Base-by-base conservation (phyloP, 2,888 invertebrate genomes). In the Scaptodrosophila latifasciaeformis region DNA sequence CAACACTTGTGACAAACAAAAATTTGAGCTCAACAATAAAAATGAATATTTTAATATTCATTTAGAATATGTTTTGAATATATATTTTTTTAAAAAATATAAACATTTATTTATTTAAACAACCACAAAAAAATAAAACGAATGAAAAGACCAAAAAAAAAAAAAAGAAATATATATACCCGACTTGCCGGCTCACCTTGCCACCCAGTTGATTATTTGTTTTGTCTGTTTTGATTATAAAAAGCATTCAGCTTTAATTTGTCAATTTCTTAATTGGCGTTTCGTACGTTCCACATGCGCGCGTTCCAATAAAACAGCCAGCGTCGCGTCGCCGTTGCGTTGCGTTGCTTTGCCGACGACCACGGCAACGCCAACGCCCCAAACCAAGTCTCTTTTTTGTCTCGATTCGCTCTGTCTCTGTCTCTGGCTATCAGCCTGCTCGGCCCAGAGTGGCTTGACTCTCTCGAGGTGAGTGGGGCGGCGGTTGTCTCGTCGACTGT, bases 141-240 rank as follows among this genome's bases (percentile, higher is more conserved):
- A n/a, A n/a, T n/a, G n/a, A n/a, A n/a, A n/a, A n/a, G n/a, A n/a
- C n/a, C n/a, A n/a, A n/a, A n/a, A n/a, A n/a, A n/a, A n/a, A n/a
- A n/a, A n/a, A n/a, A n/a, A n/a, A n/a, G n/a, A n/a, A n/a, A n/a
- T n/a, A n/a, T n/a, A n/a, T n/a, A n/a, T n/a, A n/a, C n/a, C n/a
- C n/a, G n/a, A n/a, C n/a, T n/a, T n/a, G n/a, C n/a, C n/a, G 4
- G 24, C 7, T 24, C 24, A 24, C 24, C 24, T 24, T 24, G 24
- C 24, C 24, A 7, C 24, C 24, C 24, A 24, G 24, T 7, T 24
- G 24, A 3, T 24, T 76, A 76, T 76, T 76, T 75, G 81, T 67
- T 79, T 76, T 76, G 75, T 76, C 75, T 76, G 75, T 81, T 76
- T 76, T 81, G 80, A 76, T 76, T 76, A 81, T 76, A 81, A 81